phyloP scores from a whole-genome alignment of 2,797 vertebrate genomes.

The Premnoplex brunnescens region DNA sequence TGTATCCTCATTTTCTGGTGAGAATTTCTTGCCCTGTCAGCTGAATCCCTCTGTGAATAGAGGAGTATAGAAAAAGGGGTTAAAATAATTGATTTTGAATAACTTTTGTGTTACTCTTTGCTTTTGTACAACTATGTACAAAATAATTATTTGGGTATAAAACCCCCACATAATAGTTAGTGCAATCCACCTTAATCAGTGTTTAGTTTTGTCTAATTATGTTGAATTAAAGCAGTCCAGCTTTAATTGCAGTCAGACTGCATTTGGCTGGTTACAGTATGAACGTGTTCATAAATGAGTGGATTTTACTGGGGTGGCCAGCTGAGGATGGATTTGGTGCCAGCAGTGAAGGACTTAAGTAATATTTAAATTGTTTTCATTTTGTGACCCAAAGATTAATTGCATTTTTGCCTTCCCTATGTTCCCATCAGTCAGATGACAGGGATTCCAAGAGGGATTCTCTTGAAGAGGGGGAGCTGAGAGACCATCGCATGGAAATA shows the following conservation, averaged over 20 bases:
- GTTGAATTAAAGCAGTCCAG: neutral
- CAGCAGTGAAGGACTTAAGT: neutral
- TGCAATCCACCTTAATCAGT: accelerated
- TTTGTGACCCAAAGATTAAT: neutral
- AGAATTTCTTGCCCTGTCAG: neutral
- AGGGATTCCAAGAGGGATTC: constrained; percentile 95
- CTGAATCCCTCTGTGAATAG: neutral
- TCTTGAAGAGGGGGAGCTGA: constrained; percentile 98
- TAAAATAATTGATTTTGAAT: neutral
- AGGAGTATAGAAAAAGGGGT: neutral
- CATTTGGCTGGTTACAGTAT: neutral
- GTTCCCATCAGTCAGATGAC: constrained; percentile 89
- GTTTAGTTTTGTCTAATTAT: too few species aligned
- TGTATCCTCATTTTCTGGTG: neutral
- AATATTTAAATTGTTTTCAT: accelerated
- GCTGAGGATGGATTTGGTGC: neutral
- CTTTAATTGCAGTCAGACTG: neutral
- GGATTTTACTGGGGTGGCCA: neutral
- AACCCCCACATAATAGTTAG: accelerated
- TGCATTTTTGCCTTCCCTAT: neutral
- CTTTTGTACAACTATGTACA: accelerated
- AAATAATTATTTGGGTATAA: neutral
- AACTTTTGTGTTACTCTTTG: neutral
- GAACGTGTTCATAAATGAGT: neutral
- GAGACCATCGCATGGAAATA: constrained; percentile 98